phyloP scores from a whole-genome alignment of 1,140 invertebrate genomes.

The Apis cerana region DNA sequence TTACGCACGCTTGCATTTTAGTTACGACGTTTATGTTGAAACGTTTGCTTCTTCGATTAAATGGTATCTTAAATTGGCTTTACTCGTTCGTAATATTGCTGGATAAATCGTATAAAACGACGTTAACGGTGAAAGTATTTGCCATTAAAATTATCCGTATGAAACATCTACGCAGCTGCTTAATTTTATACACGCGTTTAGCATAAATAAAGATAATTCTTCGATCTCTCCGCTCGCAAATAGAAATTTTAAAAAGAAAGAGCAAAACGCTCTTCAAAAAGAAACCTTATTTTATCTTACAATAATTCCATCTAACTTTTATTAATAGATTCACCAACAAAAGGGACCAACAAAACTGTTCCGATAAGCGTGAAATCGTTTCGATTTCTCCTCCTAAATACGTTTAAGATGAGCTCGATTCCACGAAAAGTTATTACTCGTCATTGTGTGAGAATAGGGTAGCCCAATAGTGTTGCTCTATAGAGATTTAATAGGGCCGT shows the following conservation, averaged over 20 bases:
- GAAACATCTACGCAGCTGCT: not conserved
- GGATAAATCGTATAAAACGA: slow-evolving; percentile 9
- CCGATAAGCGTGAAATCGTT: slow-evolving; percentile 56
- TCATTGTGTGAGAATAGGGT: slow-evolving; percentile 58
- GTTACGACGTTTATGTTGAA: slow-evolving; percentile 4
- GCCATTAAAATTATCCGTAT: slow-evolving; percentile 12
- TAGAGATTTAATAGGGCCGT: slow-evolving; percentile 68
- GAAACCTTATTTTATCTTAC: not conserved
- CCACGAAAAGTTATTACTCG: slow-evolving; percentile 52
- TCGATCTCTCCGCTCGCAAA: not conserved
- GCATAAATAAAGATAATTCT: slow-evolving; percentile 7
- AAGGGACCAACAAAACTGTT: slow-evolving; percentile 9
- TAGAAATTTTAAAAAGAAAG: not conserved
- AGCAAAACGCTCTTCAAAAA: not conserved
- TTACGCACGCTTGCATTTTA: not conserved
- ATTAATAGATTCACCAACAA: slow-evolving; percentile 23
- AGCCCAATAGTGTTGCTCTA: slow-evolving; percentile 54
- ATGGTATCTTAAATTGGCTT: slow-evolving; percentile 19
- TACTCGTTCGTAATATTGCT: slow-evolving; percentile 11
- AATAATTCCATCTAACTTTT: not conserved
- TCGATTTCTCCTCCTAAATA: slow-evolving; percentile 33
- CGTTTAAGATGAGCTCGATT: slow-evolving; percentile 37
- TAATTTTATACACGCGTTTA: not conserved
- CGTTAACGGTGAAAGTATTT: not conserved
- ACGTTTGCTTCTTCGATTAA: slow-evolving; percentile 15